Percentiles rank a stretch among this genome's conserved stretches.
Evolutionary conservation across 64 coral and sea anemone species (phyloP).

Genomic region (Orbicella faveolata): DNA sequence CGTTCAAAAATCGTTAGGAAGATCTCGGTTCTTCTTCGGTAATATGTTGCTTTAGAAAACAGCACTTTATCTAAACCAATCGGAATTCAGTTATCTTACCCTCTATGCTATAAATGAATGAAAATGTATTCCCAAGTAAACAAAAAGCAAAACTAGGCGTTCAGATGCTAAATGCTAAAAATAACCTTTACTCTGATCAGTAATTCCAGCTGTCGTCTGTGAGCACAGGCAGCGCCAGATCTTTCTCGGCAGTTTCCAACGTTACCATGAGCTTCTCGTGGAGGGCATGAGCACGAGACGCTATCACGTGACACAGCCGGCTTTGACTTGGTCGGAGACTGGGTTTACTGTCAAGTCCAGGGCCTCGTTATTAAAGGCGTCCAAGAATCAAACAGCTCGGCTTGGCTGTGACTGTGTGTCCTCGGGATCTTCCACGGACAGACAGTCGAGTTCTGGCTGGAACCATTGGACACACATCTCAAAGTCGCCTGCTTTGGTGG

Average conservation of each 20-base stretch:
- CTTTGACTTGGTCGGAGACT: constrained; percentile 24
- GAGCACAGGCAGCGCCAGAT: constrained; percentile 45
- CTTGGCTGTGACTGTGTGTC: not conserved
- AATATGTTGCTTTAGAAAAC: too few species aligned
- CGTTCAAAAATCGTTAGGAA: too few species aligned
- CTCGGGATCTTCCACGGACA: not conserved
- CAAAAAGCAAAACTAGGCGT: not conserved
- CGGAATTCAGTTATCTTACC: too few species aligned
- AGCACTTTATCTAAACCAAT: too few species aligned
- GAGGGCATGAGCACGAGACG: constrained; percentile 54
- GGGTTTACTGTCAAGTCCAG: constrained; percentile 31
- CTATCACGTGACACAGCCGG: constrained; percentile 56
- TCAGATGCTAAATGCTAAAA: not conserved
- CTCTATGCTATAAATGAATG: too few species aligned
- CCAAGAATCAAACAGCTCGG: constrained; percentile 26
- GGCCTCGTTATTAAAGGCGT: constrained; percentile 71
- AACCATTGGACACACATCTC: constrained; percentile 85
- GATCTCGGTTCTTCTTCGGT: too few species aligned
- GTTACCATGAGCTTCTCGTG: constrained; percentile 78
- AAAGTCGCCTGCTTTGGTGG: constrained; percentile 45
- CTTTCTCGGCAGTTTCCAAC: constrained; percentile 72
- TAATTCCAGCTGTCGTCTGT: constrained; percentile 26
- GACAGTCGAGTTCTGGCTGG: constrained; percentile 24
- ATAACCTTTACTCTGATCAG: constrained; percentile 5
- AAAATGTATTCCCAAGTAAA: too few species aligned